Base-by-base conservation (phyloP, 2,888 invertebrate genomes). In the Orthosia gracilis region DNA sequence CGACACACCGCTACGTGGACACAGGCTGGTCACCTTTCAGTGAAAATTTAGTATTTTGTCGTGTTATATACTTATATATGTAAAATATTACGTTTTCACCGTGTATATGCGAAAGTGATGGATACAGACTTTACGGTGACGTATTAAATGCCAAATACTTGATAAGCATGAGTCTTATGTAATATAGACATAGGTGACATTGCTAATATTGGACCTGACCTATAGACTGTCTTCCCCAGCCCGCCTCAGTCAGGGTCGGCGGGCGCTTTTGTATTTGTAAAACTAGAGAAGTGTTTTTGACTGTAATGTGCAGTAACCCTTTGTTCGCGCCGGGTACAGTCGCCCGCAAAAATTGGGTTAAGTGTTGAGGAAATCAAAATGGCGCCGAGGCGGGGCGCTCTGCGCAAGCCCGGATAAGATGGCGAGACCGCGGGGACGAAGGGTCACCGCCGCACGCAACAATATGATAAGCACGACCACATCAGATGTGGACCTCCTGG, bases 291-390 rank as follows among this genome's bases (percentile, higher is more conserved):
- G 78, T 75, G 89, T 91, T 91, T 82, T 93, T 90, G 93, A 93
- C 90, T 92, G 91, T 91, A 91, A 90, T 89, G 89, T 88, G 92
- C 89, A 90, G 89, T 87, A 90, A 89, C 92, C 92, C 94, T 93
- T 94, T 93, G 94, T 94, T 93, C 94, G 84, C 90, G 92, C 87
- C 90, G 85, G 87, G 87, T 84, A 84, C 80, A 83, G 82, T 78
- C 80, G 68, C 75, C 76, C 78, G 78, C 82, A 84, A 85, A 88
- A 94, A 94, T 91, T 95, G 94, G 96, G 96, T 96, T 95, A 95
- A 95, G 95, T 94, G 92, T 93, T 84, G 76, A 89, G 94, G 93
- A 94, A 93, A 92, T 89, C 94, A 95, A 95, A 92, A 96, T 95
- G 96, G 96, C 94, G 94, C 92, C 90, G 77, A 79, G 88, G 84